Evolutionary conservation across 1,140 invertebrate species (phyloP).

Genomic region (Drosophila sturtevanti): DNA sequence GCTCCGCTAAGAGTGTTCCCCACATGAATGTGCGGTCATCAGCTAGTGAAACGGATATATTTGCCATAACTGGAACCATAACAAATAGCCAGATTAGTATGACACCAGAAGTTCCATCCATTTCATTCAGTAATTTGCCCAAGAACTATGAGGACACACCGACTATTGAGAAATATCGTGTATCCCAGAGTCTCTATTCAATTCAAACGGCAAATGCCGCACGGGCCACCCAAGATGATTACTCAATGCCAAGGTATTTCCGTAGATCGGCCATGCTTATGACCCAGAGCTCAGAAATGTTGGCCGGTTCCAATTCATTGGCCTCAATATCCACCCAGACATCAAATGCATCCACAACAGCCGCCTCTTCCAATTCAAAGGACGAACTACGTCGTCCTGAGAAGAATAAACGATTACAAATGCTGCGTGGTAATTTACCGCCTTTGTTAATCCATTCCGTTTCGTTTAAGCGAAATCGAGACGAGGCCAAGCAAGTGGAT

Average conservation of each 20-base stretch:
- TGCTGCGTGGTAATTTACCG: constrained; percentile 73
- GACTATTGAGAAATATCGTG: constrained; percentile 82
- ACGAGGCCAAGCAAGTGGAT: constrained; percentile 73
- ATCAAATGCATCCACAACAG: constrained; percentile 49
- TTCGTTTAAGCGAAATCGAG: constrained; percentile 76
- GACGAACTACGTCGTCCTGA: constrained; percentile 61
- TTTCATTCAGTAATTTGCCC: constrained; percentile 76
- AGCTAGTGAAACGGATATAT: constrained; percentile 80
- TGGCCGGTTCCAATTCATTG: constrained; percentile 49
- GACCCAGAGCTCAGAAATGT: constrained; percentile 71
- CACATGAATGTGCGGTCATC: constrained; percentile 70
- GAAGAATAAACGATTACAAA: constrained; percentile 77
- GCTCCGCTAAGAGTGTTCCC: constrained; percentile 76
- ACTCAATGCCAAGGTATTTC: constrained; percentile 82
- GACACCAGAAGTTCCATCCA: constrained; percentile 82
- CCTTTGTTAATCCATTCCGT: constrained; percentile 79
- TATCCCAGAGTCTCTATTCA: constrained; percentile 77
- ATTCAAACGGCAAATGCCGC: constrained; percentile 80
- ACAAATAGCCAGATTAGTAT: constrained; percentile 76
- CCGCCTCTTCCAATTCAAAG: constrained; percentile 58
- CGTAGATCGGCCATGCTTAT: constrained; percentile 68
- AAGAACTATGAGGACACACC: constrained; percentile 82
- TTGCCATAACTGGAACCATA: constrained; percentile 73
- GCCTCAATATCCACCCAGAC: constrained; percentile 56
- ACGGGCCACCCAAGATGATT: constrained; percentile 65